Evolutionary conservation across 2,888 invertebrate species (phyloP).

Genomic region (Agrenia bidenticulata): DNA sequence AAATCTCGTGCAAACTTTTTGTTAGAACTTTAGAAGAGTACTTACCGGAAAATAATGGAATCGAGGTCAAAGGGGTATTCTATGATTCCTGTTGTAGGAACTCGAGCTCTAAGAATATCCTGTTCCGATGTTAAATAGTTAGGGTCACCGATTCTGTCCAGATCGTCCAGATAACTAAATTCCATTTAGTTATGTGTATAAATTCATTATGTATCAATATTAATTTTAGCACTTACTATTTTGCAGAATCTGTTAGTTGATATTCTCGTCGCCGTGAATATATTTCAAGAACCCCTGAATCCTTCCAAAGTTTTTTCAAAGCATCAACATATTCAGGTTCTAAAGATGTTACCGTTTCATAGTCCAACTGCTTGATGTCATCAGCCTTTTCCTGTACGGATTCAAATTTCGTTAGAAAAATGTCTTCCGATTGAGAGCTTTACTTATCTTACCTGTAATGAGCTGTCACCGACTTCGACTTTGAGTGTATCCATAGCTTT

Average conservation of each 20-base stretch:
- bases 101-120: slow-evolving; percentile 55
- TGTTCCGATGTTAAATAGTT: slow-evolving; percentile 55
- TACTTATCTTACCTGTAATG: slow-evolving; percentile 1
- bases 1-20: neutral
- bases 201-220: neutral
- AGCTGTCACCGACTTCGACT: neutral
- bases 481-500: slow-evolving; percentile 26
- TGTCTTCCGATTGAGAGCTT: too few relatives aligned
- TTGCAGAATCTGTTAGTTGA: slow-evolving; percentile 52
- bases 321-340: slow-evolving; percentile 18
- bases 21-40: too few relatives aligned
- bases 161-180: slow-evolving; percentile 52
- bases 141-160: slow-evolving; percentile 54
- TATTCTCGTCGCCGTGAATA: slow-evolving; percentile 49
- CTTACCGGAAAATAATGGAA: slow-evolving; percentile 62
- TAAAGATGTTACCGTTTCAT: slow-evolving; percentile 24
- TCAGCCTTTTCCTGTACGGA: slow-evolving; percentile 24
- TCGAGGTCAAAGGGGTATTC: slow-evolving; percentile 66
- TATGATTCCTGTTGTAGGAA: slow-evolving; percentile 59
- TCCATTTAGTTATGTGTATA: neutral
- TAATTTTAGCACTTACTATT: slow-evolving; percentile 49
- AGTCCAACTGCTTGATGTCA: slow-evolving; percentile 31
- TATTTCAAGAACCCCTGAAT: slow-evolving; percentile 50
- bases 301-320: slow-evolving; percentile 46
- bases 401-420: neutral